A percentile compares a stretch with the other conserved stretches of the same genome.
Evolutionary conservation across 1,140 invertebrate genomes (phyloP).

Genomic region (Yoshiicerus persimilis): DNA sequence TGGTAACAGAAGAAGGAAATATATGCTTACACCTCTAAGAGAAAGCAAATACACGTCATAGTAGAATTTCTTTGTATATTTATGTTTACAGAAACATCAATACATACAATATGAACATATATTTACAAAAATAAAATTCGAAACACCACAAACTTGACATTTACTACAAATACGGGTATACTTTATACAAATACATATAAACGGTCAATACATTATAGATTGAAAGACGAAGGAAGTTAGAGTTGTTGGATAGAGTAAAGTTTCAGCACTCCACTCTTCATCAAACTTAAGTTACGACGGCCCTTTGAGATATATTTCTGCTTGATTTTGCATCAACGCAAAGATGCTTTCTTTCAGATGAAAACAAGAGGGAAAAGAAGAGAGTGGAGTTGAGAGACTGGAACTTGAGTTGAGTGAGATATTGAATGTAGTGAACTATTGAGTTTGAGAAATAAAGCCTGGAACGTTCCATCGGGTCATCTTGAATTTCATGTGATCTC

Average conservation of each 20-base stretch:
- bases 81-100: not conserved
- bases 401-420: not conserved
- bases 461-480: conserved; percentile 28
- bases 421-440: not conserved
- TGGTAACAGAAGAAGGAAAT: not conserved
- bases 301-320: conserved; percentile 27
- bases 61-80: not conserved
- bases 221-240: not conserved
- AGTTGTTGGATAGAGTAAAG: not conserved
- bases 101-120: too few relatives aligned
- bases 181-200: not conserved
- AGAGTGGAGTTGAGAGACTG: not conserved
- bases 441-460: conserved; percentile 29
- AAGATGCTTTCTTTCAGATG: conserved; percentile 1
- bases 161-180: too few relatives aligned
- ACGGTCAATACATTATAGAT: not conserved
- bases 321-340: conserved; percentile 38
- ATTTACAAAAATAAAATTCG: too few relatives aligned
- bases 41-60: not conserved
- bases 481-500: conserved; percentile 32
- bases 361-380: not conserved
- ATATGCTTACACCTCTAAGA: not conserved
- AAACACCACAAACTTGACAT: too few relatives aligned
- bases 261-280: conserved; percentile 10
- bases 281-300: conserved; percentile 13